Evolutionary conservation across 2,888 invertebrate genomes (phyloP), one percentile per base, ranked within the genome.

Genomic region (Ectemnius cavifrons): DNA sequence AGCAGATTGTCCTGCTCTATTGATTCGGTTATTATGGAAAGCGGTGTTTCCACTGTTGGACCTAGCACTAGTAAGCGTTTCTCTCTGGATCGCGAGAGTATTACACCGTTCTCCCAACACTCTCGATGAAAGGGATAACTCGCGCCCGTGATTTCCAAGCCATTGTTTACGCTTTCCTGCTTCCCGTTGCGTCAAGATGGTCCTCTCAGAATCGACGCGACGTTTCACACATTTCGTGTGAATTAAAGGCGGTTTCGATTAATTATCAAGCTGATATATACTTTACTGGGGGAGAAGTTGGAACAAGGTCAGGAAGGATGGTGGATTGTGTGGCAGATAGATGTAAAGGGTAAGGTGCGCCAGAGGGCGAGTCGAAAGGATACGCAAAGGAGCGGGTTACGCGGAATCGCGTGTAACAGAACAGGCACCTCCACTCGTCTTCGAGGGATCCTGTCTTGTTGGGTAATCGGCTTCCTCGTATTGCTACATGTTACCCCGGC

Each of bases 391-490:
- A 58, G 56, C 67, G 62, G 59, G 65, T 79, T 77, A 77, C 75
- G 63, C 52, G 73, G 66, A 71, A 80, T 77, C 80, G 73, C 77
- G 79, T 78, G 79, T 83, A 77, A 78, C 63, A 71, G 64, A 77
- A 78, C 63, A 71, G 64, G 70, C 64, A 70, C 3, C 37, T 37
- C 37, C 6, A 8, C 59, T 63, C 49, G 65, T 67, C 64, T 77
- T 69, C 52, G 73, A 85, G 75, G 77, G 78, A 83, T 80, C 80
- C 75, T 66, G 77, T 56, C 83, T 69, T 66, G 82, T 89, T 89
- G 88, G 84, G 87, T 85, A 89, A 89, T 88, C 85, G 86, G 88
- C 84, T 89, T 89, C 89, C 88, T 88, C 80, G 86, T 89, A 86
- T 88, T 88, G 84, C 87, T 77, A 82, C 86, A 87, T 71, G 74